Percentiles rank a stretch among this genome's conserved stretches.
Conservation (phyloP, 2,888 invertebrate genomes). For the Lithophane semibrunnea region DNA sequence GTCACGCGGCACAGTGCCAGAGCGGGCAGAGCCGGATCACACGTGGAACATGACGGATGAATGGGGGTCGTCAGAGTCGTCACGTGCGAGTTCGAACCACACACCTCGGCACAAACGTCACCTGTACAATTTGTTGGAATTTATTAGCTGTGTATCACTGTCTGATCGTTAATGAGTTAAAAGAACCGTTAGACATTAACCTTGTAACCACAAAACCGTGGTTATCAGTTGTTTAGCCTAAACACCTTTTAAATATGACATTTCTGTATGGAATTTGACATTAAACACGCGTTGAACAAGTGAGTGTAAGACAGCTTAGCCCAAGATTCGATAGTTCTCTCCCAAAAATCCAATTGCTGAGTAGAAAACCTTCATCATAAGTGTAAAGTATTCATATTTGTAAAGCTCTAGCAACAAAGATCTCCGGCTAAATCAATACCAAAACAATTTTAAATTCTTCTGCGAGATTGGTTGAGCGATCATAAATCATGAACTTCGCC, state of each 20-base stretch:
- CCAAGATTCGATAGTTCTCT: constrained; percentile 6
- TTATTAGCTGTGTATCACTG: constrained; percentile 43
- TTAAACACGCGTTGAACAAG: no score
- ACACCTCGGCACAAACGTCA: constrained; percentile 54
- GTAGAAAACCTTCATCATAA: constrained; percentile 14
- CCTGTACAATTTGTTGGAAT: constrained; percentile 51
- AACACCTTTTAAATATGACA: no score
- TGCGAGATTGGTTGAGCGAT: constrained; percentile 64
- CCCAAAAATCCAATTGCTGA: neutral
- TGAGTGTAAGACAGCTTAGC: no score
- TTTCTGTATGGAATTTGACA: no score
- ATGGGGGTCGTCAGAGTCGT: constrained; percentile 79
- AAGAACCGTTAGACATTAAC: constrained; percentile 9
- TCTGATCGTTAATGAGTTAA: constrained; percentile 19
- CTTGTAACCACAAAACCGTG: no score
- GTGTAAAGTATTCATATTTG: constrained; percentile 35
- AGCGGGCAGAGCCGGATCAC: constrained; percentile 76
- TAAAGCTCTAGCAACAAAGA: constrained; percentile 47
- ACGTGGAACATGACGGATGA: constrained; percentile 86
- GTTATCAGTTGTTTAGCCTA: no score
- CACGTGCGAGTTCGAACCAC: constrained; percentile 75
- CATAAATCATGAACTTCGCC: constrained; percentile 70
- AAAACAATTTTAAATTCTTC: constrained; percentile 63
- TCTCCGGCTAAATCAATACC: constrained; percentile 59
- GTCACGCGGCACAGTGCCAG: constrained; percentile 88